These are phyloP conservation scores for Patiria miniata DNA, from an alignment of 35 echinoderm and acorn worm genomes.

Conservation along the genomic window DNA sequence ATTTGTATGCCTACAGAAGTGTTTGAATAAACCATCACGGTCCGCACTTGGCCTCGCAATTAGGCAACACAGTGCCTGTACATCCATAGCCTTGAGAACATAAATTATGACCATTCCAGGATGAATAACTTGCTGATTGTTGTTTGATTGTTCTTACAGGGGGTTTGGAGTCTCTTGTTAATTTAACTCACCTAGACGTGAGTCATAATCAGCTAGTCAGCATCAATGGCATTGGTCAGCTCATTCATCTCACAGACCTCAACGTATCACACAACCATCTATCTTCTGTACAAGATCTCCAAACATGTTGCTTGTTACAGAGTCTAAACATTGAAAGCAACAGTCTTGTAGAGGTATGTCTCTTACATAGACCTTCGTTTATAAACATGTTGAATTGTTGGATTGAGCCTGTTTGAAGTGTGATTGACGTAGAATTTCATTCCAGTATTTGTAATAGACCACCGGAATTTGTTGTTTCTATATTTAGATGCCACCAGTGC, in stretches of 20 bases:
- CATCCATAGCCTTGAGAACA: too few species aligned
- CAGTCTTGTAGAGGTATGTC: conserved; percentile 78
- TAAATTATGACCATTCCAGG: too few species aligned
- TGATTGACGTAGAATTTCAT: too few species aligned
- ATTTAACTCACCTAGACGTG: conserved; percentile 66
- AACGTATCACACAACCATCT: conserved; percentile 84
- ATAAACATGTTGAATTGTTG: too few species aligned
- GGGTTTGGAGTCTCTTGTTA: conserved; percentile 61
- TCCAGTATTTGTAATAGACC: not conserved
- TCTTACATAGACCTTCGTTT: too few species aligned
- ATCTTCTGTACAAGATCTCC: conserved; percentile 55
- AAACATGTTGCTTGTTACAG: conserved; percentile 73
- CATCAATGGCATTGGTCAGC: conserved; percentile 46
- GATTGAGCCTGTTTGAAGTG: too few species aligned
- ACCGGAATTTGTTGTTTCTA: conserved; percentile 1
- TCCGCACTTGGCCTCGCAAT: too few species aligned
- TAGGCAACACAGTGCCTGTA: too few species aligned
- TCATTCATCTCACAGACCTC: conserved; percentile 65
- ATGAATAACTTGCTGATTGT: not conserved
- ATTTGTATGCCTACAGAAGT: too few species aligned
- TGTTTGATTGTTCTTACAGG: conserved; percentile 31
- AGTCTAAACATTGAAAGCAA: conserved; percentile 73
- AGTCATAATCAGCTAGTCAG: conserved; percentile 93
- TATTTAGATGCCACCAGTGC: conserved; percentile 54
- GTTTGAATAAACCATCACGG: too few species aligned